A percentile compares a stretch with the other conserved stretches of the same genome.
These are phyloP conservation scores for Bucco capensis DNA, from an alignment of 2,113 vertebrate genomes.

Conservation along the genomic window DNA sequence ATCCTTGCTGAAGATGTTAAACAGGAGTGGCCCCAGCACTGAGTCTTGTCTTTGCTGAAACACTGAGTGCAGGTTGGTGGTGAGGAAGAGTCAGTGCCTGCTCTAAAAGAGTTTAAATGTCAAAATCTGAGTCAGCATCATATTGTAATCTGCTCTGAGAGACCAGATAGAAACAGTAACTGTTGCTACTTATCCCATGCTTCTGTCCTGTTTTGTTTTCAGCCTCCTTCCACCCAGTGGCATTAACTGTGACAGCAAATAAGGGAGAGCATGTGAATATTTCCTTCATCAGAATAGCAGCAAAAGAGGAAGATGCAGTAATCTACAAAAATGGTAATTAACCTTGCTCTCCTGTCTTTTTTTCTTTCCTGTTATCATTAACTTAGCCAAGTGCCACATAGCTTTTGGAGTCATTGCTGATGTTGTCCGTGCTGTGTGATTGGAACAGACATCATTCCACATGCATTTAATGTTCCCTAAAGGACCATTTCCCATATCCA, in stretches of 20 bases:
- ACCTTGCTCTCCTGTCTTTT: not conserved
- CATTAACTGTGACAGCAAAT: constrained; percentile 83
- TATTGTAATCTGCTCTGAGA: not conserved
- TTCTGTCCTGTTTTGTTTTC: constrained; percentile 41
- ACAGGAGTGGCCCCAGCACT: no score
- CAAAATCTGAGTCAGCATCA: not conserved
- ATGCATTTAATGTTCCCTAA: not conserved
- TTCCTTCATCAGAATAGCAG: constrained; percentile 75
- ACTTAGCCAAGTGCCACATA: not conserved
- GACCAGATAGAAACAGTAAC: not conserved
- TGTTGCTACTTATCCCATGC: not conserved
- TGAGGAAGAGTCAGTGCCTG: not conserved
- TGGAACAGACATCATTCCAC: not conserved
- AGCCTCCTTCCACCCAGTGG: constrained; percentile 82
- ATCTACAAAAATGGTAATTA: constrained; percentile 83
- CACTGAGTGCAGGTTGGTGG: not conserved
- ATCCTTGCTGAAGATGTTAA: no score
- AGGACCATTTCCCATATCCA: not conserved
- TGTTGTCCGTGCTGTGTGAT: not conserved
- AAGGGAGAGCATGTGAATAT: constrained; percentile 81
- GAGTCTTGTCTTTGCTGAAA: not conserved
- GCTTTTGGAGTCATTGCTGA: not conserved
- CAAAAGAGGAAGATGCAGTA: constrained; percentile 81
- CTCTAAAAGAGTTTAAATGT: not conserved
- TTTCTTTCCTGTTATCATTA: not conserved